phyloP scores from a whole-genome alignment of 2,888 invertebrate species.

The Steromphala cineraria region DNA sequence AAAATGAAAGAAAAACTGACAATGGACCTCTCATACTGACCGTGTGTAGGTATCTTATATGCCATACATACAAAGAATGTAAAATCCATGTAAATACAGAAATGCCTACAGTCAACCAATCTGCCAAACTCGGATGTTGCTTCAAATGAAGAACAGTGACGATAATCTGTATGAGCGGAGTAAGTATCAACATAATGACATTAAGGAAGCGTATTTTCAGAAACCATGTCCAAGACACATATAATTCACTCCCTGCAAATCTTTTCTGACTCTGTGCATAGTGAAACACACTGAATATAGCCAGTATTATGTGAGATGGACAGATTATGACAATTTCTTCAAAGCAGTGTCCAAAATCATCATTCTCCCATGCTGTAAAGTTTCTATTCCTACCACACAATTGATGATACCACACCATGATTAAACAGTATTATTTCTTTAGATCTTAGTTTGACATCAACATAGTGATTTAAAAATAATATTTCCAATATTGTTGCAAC shows the following conservation, averaged over 20 bases:
- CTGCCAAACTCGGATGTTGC: conserved; percentile 78
- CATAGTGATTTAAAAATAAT: no score
- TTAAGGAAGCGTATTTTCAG: conserved; percentile 68
- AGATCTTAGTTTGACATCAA: no score
- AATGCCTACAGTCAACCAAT: conserved; percentile 83
- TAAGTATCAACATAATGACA: conserved; percentile 80
- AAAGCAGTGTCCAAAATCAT: conserved; percentile 90
- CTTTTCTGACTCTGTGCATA: conserved; percentile 83
- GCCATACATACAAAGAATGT: conserved; percentile 85
- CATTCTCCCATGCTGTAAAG: conserved; percentile 76
- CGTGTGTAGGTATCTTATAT: conserved; percentile 78
- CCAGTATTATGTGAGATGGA: conserved; percentile 84
- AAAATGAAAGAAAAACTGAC: conserved; percentile 82
- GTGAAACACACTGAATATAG: conserved; percentile 87
- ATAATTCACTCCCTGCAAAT: conserved; percentile 80
- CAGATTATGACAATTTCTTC: conserved; percentile 86
- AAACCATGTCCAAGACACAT: conserved; percentile 77
- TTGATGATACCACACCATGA: background rate
- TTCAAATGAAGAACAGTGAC: conserved; percentile 67
- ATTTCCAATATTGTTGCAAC: no score
- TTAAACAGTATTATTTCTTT: no score
- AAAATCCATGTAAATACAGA: conserved; percentile 88
- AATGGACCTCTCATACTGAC: conserved; percentile 82
- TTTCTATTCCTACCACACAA: conserved; percentile 68
- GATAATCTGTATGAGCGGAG: conserved; percentile 82